These are phyloP conservation scores for Pao palembangensis DNA, from an alignment of 2,113 vertebrate species.

Conservation along the genomic window DNA sequence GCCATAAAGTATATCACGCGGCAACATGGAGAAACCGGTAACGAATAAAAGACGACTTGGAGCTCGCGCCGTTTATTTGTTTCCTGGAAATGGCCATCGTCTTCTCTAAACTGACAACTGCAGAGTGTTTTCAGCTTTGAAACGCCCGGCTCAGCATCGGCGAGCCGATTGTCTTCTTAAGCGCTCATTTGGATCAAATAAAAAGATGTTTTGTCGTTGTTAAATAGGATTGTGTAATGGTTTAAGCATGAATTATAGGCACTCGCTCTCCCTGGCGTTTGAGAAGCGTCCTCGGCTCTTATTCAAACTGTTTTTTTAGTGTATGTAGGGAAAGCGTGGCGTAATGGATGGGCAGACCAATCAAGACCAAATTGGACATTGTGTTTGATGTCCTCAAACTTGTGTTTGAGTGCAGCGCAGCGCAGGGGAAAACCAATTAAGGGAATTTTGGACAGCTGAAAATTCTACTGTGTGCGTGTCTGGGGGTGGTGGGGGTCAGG, in stretches of 20 bases:
- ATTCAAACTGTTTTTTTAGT: conserved; percentile 8
- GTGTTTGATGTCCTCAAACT: conserved; percentile 56
- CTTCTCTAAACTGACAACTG: conserved; percentile 17
- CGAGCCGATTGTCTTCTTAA: conserved; percentile 25
- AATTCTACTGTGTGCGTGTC: conserved; percentile 17
- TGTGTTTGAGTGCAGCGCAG: conserved; percentile 38
- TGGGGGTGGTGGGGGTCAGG: conserved; percentile 16
- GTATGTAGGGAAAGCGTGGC: conserved; percentile 36
- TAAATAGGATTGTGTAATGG: conserved; percentile 38
- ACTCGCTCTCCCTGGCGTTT: conserved; percentile 39
- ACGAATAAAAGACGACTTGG: conserved; percentile 12
- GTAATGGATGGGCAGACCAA: conserved; percentile 43
- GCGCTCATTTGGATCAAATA: conserved; percentile 28
- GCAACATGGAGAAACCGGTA: conserved; percentile 13
- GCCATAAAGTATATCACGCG: conserved; percentile 39
- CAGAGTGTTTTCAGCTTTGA: conserved; percentile 31
- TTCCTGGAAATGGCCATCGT: conserved; percentile 24
- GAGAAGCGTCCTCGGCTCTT: conserved; percentile 8
- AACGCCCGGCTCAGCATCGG: conserved; percentile 20
- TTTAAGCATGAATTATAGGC: conserved; percentile 53
- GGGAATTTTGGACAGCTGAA: conserved; percentile 35
- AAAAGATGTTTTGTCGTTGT: conserved; percentile 47
- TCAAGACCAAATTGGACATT: conserved; percentile 60
- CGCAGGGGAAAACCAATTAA: conserved; percentile 64
- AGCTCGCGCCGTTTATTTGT: conserved; percentile 31